phyloP scores from a whole-genome alignment of 2,113 vertebrate species.

The Meriones unguiculatus region DNA sequence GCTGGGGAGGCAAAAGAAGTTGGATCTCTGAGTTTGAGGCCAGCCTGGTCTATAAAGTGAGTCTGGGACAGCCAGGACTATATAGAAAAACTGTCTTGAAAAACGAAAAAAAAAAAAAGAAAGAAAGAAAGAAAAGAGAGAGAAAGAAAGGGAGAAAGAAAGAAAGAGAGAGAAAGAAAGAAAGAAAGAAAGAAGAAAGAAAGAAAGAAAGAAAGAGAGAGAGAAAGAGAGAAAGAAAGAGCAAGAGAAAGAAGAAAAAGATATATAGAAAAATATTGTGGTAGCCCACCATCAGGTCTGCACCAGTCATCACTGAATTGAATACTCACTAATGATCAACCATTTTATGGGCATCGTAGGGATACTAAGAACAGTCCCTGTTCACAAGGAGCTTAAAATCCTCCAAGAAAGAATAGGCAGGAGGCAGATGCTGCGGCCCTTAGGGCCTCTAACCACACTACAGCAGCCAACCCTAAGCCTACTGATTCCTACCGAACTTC shows the following conservation, averaged over 20 bases:
- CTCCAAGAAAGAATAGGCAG: neutral
- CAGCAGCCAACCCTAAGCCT: neutral
- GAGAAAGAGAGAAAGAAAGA: no score
- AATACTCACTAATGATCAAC: neutral
- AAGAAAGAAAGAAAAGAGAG: no score
- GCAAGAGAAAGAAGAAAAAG: no score
- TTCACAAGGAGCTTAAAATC: constrained; percentile 16
- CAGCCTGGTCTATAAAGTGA: no score
- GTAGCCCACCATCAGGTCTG: neutral
- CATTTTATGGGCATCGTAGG: neutral
- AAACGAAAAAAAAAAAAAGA: no score
- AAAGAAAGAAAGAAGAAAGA: accelerated
- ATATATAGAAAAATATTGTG: neutral
- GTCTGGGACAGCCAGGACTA: no score
- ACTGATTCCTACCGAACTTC: neutral
- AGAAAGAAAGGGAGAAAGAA: no score
- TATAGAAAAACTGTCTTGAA: no score
- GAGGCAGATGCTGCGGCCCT: neutral
- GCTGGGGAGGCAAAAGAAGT: no score
- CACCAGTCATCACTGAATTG: neutral
- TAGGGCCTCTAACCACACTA: neutral
- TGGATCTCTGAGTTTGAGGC: no score
- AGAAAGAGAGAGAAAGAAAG: no score
- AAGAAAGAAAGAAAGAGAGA: no score
- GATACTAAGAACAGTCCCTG: neutral